A percentile compares a stretch with the other conserved stretches of the same genome.
phyloP scores from a whole-genome alignment of 2,797 vertebrate genomes.

The Argyrosomus regius region DNA sequence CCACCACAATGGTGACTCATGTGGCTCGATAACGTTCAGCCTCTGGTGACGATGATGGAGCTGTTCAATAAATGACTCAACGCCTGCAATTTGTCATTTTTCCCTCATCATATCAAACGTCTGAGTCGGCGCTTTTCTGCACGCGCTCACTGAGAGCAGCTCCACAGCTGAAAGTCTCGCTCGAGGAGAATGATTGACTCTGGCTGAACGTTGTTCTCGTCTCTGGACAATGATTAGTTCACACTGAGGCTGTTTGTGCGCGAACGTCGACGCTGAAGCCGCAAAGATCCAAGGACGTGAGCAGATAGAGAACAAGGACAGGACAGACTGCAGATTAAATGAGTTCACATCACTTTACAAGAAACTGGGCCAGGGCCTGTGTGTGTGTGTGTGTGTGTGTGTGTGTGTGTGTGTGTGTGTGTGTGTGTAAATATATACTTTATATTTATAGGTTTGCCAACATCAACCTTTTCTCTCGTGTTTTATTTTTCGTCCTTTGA shows the following conservation, averaged over 20 bases:
- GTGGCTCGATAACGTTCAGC: too few species aligned
- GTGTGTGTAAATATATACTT: not conserved
- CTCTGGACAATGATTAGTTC: conserved; percentile 23
- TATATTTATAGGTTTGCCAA: conserved; percentile 15
- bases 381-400: not conserved
- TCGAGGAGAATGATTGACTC: too few species aligned
- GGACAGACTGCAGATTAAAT: conserved; percentile 20
- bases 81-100: not conserved
- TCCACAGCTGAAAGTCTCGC: not conserved
- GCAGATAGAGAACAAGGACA: conserved; percentile 22
- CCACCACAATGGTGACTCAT: too few species aligned
- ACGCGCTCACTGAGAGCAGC: not conserved
- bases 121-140: not conserved
- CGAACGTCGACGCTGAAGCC: too few species aligned
- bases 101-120: not conserved
- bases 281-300: not conserved
- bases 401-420: not conserved
- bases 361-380: conserved; percentile 6
- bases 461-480: not conserved
- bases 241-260: not conserved
- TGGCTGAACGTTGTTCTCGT: conserved; percentile 1
- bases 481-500: not conserved
- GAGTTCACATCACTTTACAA: conserved; percentile 9
- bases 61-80: conserved; percentile 8
- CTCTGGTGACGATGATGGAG: not conserved